phyloP scores from a whole-genome alignment of 2,797 vertebrate species.

The Miichthys miiuy region DNA sequence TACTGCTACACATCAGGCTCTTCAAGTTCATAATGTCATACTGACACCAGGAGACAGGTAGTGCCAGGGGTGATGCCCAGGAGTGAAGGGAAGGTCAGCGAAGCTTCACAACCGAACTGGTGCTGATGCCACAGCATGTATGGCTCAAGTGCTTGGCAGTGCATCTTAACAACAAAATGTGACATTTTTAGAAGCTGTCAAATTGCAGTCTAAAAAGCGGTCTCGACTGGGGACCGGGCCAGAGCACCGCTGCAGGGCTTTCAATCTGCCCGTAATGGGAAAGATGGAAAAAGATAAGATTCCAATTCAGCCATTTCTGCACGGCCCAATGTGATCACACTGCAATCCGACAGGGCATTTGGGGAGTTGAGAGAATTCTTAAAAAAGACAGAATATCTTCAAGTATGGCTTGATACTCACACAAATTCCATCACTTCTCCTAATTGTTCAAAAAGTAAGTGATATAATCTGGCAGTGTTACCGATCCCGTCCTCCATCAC shows the following conservation, averaged over 20 bases:
- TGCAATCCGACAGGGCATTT: conserved; percentile 78
- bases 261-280: conserved; percentile 84
- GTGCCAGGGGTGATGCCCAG: conserved; percentile 81
- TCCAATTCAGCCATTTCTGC: conserved; percentile 84
- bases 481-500: conserved; percentile 49
- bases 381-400: conserved; percentile 81
- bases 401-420: conserved; percentile 73
- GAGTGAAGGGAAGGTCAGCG: conserved; percentile 81
- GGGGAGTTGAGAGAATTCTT: conserved; percentile 81
- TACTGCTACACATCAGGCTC: conserved; percentile 75
- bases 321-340: conserved; percentile 81
- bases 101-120: conserved; percentile 75
- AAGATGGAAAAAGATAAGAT: conserved; percentile 87
- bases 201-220: conserved; percentile 80
- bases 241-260: conserved; percentile 81
- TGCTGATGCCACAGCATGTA: conserved; percentile 78
- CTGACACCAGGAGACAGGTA: conserved; percentile 77
- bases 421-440: conserved; percentile 76
- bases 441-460: conserved; percentile 79
- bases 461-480: conserved; percentile 70
- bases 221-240: conserved; percentile 80
- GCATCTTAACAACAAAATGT: conserved; percentile 84
- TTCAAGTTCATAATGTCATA: conserved; percentile 81
- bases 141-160: conserved; percentile 80
- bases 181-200: conserved; percentile 86